Conservation (phyloP, 1,140 invertebrate genomes). For the Yoshiicerus persimilis region DNA sequence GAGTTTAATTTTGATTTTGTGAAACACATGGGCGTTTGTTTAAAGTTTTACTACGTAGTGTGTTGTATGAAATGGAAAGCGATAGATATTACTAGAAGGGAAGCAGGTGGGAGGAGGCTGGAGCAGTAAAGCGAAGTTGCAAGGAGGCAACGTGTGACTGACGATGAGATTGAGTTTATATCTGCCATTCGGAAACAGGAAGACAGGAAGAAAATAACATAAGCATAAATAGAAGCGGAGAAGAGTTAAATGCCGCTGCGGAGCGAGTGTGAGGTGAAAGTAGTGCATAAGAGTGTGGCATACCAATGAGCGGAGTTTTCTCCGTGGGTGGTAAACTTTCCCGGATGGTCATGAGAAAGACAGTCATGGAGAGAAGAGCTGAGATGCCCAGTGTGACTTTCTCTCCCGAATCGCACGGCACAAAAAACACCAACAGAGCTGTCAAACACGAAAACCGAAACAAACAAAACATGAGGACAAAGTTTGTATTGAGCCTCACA, state of each 20-base stretch:
- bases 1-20: background rate
- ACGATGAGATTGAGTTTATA: background rate
- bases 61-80: background rate
- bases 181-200: background rate
- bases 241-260: background rate
- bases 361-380: conserved; percentile 86
- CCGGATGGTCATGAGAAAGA: conserved; percentile 89
- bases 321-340: conserved; percentile 89
- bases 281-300: conserved; percentile 47
- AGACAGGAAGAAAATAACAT: background rate
- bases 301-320: conserved; percentile 88
- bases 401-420: conserved; percentile 87
- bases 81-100: background rate
- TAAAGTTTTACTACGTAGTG: background rate
- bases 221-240: background rate
- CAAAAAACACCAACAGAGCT: conserved; percentile 88
- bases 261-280: conserved; percentile 50
- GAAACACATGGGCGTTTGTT: background rate
- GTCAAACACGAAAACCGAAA: conserved; percentile 51
- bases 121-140: background rate
- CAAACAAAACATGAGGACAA: background rate
- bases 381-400: conserved; percentile 79
- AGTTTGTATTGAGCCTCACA: background rate
- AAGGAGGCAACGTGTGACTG: background rate
- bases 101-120: background rate